A percentile compares a stretch with the other conserved stretches of the same genome.
These are phyloP conservation scores for Acholoe squamosa DNA, from an alignment of 2,888 invertebrate species.

Conservation along the genomic window DNA sequence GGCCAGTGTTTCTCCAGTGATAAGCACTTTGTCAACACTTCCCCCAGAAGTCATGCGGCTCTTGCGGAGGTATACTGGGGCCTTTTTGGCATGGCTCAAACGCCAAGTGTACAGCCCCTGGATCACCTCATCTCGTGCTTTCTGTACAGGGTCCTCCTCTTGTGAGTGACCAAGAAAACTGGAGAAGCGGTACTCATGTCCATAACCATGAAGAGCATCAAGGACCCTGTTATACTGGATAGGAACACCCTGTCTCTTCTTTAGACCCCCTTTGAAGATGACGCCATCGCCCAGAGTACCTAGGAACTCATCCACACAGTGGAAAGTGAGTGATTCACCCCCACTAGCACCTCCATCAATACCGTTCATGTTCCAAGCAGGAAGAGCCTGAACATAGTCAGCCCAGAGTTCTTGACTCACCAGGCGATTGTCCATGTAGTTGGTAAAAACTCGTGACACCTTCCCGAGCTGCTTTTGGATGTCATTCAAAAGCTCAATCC, in stretches of 20 bases:
- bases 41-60: conserved; percentile 55
- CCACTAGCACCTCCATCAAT: conserved; percentile 54
- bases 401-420: conserved; percentile 19
- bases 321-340: conserved; percentile 54
- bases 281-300: conserved; percentile 48
- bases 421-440: conserved; percentile 34
- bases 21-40: conserved; percentile 37
- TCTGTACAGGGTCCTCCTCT: conserved; percentile 34
- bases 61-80: conserved; percentile 25
- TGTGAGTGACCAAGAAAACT: conserved; percentile 23
- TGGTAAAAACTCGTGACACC: conserved; percentile 40
- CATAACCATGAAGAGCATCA: not conserved
- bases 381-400: conserved; percentile 43
- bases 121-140: conserved; percentile 55
- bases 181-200: conserved; percentile 29
- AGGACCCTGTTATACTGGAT: conserved; percentile 36
- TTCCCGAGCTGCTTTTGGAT: not conserved
- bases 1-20: conserved; percentile 16
- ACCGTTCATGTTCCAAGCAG: conserved; percentile 62
- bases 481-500: conserved; percentile 47
- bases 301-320: conserved; percentile 59
- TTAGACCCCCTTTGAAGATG: conserved; percentile 42
- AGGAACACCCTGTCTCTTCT: conserved; percentile 37
- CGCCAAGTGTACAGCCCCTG: conserved; percentile 57
- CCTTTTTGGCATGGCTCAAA: conserved; percentile 41